Base-by-base conservation (phyloP, 1,140 invertebrate genomes). In the Pantala flavescens region DNA sequence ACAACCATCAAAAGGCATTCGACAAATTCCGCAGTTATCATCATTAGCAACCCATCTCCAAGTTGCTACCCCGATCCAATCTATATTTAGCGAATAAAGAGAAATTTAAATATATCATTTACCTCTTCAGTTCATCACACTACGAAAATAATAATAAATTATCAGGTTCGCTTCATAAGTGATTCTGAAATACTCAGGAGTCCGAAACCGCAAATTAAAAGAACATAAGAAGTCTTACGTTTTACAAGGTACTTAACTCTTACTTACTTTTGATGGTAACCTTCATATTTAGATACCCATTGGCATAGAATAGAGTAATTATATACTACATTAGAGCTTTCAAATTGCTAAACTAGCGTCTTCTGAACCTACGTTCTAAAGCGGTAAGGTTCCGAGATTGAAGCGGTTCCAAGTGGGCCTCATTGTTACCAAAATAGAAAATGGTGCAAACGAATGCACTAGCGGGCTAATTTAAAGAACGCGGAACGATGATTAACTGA, bases 31-130 rank as follows among this genome's bases (percentile, higher is more conserved):
- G 84, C 98, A 99, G 82, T 95, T 98, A 81, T 99, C 98, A 85
- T 99, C 97, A 85, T 98, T 98, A 7, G 96, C 96, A 77, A 98
- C 90, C 98, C 98, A 99, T 81, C 93, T 90, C 98, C 98, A 99
- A 81, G 94, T 94, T 77, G 96, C 96, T 71, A 98, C 96, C 76
- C 93, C 94, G 75, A 91, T 95, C 95, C 96, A 98, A 83, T 89
- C 91, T 93, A 63, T 7, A 63, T 19, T 19, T 63, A 5, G 28
- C 3, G 2, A 9, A 63, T 7, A 63, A 63, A 7, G 3, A 19
- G 5, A 63, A 63, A 7, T 63, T 16, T 63, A 63, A 63, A 63
- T 7, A 19, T 63, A 7, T 16, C 12, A 5, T 16, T 19, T 5
- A 7, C 9, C 10, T 49, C 9, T 11, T 11, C 9, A 49, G 16